These are phyloP conservation scores for Chloroclysta siterata DNA, from an alignment of 2,888 invertebrate genomes.

Conservation along the genomic window DNA sequence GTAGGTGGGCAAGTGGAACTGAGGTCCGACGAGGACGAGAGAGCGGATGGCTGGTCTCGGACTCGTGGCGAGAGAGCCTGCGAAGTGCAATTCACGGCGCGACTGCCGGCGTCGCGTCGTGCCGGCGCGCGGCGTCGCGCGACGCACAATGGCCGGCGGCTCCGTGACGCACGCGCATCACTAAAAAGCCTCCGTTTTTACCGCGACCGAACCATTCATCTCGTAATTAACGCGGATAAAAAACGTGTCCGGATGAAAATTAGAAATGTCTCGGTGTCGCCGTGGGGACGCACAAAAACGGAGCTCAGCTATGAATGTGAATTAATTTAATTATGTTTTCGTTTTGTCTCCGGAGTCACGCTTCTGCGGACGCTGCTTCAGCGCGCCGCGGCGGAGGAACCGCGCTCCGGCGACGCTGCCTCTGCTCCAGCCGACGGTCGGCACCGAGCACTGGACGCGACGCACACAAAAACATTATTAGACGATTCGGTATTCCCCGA, in stretches of 20 bases:
- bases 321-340: conserved; percentile 76
- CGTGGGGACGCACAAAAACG: conserved; percentile 60
- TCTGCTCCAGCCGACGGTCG: conserved; percentile 1
- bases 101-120: too few relatives aligned
- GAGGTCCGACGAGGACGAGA: too few relatives aligned
- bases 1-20: too few relatives aligned
- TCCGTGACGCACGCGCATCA: conserved; percentile 73
- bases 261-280: conserved; percentile 76
- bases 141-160: conserved; percentile 31
- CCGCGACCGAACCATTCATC: conserved; percentile 67
- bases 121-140: conserved; percentile 32
- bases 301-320: conserved; percentile 62
- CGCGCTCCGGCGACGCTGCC: conserved; percentile 20
- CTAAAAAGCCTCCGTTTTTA: conserved; percentile 57
- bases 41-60: too few relatives aligned
- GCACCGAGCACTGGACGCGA: conserved; percentile 1
- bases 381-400: conserved; percentile 18
- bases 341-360: conserved; percentile 65
- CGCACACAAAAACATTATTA: conserved; percentile 58
- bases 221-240: conserved; percentile 79
- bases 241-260: conserved; percentile 74
- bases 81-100: too few relatives aligned
- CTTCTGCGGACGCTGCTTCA: conserved; percentile 23
- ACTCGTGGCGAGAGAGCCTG: too few relatives aligned
- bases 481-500: conserved; percentile 49